A percentile compares a stretch with the other conserved stretches of the same genome.
Evolutionary conservation across 2,888 invertebrate genomes (phyloP).

Genomic region (Drosophila kuntzei): DNA sequence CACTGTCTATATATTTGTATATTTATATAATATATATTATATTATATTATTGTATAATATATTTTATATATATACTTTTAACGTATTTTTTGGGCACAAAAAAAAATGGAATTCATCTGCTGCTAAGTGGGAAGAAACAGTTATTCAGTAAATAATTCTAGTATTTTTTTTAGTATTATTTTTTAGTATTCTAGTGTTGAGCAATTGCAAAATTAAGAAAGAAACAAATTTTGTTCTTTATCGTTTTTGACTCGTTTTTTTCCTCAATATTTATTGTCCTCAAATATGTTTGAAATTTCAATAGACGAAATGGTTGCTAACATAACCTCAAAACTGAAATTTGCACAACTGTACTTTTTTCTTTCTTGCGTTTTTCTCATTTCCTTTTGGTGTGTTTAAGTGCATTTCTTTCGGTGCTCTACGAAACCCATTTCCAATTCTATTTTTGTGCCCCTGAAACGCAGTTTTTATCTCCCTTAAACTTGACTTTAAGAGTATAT

Average conservation of each 20-base stretch:
- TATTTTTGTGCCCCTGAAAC: constrained; percentile 58
- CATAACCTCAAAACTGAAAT: constrained; percentile 23
- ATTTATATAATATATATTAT: constrained; percentile 9
- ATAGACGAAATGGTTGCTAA: constrained; percentile 24
- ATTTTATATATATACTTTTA: constrained; percentile 6
- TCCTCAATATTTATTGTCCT: constrained; percentile 79
- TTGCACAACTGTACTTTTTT: constrained; percentile 26
- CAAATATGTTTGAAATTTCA: constrained; percentile 60
- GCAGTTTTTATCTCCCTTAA: constrained; percentile 37
- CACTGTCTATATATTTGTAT: constrained; percentile 6
- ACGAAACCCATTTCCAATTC: constrained; percentile 68
- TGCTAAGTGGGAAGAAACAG: constrained; percentile 9
- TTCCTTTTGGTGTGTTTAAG: constrained; percentile 17
- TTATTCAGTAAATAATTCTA: constrained; percentile 9
- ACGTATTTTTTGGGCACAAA: constrained; percentile 45
- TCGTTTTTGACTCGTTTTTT: constrained; percentile 18
- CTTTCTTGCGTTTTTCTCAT: background rate
- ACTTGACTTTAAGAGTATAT: constrained; percentile 20
- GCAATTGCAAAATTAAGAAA: constrained; percentile 13
- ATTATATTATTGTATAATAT: no score
- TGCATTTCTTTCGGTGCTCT: constrained; percentile 41
- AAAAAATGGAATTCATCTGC: constrained; percentile 13
- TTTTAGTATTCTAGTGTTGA: constrained; percentile 30
- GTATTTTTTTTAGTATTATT: constrained; percentile 5
- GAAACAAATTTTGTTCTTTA: constrained; percentile 1